Evolutionary conservation across 2,113 vertebrate genomes (phyloP), one percentile per base, ranked within the genome.

Genomic region (Megaptera novaeangliae): DNA sequence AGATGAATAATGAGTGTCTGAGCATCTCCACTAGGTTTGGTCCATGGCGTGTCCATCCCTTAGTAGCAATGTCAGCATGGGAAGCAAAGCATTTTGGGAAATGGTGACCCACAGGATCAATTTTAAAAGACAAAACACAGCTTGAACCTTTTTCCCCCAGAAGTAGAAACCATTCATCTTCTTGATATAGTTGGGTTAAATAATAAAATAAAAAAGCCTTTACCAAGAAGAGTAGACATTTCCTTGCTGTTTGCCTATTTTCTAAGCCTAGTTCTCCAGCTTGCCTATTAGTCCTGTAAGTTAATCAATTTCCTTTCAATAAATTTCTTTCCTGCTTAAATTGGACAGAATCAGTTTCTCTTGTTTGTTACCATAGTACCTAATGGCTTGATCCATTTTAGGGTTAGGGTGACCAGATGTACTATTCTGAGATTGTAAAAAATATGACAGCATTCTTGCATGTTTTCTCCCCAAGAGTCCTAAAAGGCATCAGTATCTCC

Each of bases 91-190:
- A 59, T 66, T 74, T 34, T 34, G 55, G 55, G 68, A 52, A 86
- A 59, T 41, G 31, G 9, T 25, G 11, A 69, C 13, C 44, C 44
- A 41, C 11, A 92, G 52, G 29, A 34, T 89, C 52, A 59, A 57
- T 63, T 63, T 75, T 94, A 63, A 77, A 96, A 96, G 80, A 55
- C 41, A 83, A 94, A 96, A 72, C 31, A 23, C 31, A 86, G 18
- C 39, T 88, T 69, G 41, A 81, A 17, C 29, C 20, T 49, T 57
- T 46, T 64, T 14, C 12, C 6, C 18, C 52, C 90, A 74, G 39
- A 95, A 94, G 74, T 29, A 75, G 66, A 34, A 90, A 44, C n/a
- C 17, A 72, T 87, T 88, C 49, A 41, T 61, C 17, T 92, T 85
- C 66, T 59, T 88, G 55, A 71, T 49, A 61, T 59, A 86, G 18